phyloP scores from a whole-genome alignment of 2,797 vertebrate species.

The Chrysocyon brachyurus region DNA sequence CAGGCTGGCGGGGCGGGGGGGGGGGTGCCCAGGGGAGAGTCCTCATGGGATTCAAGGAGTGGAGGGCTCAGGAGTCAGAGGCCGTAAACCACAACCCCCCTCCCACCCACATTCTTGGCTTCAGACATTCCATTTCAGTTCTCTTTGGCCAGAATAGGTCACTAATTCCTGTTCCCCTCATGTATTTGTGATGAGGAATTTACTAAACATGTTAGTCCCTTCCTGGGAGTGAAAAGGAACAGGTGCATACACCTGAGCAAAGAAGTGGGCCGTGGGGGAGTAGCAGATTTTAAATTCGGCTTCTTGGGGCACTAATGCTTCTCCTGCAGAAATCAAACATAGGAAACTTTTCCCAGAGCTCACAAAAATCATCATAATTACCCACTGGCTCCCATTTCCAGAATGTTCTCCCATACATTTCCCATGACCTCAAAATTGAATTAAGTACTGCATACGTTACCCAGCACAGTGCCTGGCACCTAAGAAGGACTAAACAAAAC shows the following conservation, averaged over 20 bases:
- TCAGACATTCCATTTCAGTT: background rate
- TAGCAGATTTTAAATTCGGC: background rate
- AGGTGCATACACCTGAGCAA: background rate
- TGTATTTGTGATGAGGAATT: background rate
- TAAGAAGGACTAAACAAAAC: background rate
- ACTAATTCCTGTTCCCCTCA: background rate
- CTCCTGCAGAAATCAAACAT: background rate
- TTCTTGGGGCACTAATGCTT: background rate
- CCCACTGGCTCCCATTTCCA: background rate
- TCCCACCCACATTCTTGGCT: background rate
- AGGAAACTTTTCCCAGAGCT: background rate
- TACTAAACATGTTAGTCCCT: background rate
- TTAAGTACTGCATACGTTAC: background rate
- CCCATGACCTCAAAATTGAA: conserved; percentile 4
- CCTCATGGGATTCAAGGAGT: fast-evolving
- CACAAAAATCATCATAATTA: conserved; percentile 37
- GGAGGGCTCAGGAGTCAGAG: fast-evolving
- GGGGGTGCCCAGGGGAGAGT: background rate
- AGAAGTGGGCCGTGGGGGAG: fast-evolving
- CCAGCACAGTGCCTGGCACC: background rate
- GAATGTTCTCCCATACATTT: conserved; percentile 16
- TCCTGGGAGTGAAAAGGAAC: background rate
- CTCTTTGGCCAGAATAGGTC: background rate
- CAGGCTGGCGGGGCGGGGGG: fast-evolving
- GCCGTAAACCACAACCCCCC: too few species aligned